Percentiles rank a stretch among this genome's conserved stretches.
Conservation (phyloP, 2,797 vertebrate species). For the Percopsis omiscomaycus region DNA sequence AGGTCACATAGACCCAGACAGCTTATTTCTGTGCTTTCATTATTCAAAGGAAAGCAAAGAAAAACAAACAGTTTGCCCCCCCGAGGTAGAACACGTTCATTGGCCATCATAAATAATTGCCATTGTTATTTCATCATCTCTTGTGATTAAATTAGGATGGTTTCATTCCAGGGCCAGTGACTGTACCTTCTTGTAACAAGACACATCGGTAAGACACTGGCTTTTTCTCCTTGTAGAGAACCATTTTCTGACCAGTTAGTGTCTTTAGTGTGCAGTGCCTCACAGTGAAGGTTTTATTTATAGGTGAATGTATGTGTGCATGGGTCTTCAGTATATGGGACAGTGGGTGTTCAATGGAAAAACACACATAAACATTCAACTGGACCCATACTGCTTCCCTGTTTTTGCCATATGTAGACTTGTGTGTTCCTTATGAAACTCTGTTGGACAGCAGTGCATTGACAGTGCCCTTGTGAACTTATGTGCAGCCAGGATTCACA, state of each 20-base stretch:
- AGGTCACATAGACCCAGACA: too few relatives aligned
- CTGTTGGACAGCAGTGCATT: conserved; percentile 25
- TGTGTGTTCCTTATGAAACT: conserved; percentile 1
- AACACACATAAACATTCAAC: conserved; percentile 11
- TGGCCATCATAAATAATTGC: neutral
- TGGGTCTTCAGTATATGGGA: neutral
- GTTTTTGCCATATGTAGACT: conserved; percentile 6
- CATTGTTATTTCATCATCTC: neutral
- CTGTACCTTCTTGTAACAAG: neutral
- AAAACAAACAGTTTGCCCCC: neutral
- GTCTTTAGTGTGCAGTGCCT: conserved; percentile 15
- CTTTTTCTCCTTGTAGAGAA: conserved; percentile 11
- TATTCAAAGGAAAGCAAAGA: neutral
- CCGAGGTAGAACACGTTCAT: neutral
- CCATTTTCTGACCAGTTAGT: conserved; percentile 22
- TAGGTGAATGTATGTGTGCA: conserved; percentile 4
- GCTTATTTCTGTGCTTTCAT: neutral
- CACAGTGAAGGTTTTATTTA: conserved; percentile 34
- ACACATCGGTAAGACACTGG: neutral
- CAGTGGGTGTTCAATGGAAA: conserved; percentile 14
- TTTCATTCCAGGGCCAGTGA: neutral
- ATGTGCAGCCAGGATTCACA: conserved; percentile 25
- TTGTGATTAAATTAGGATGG: neutral
- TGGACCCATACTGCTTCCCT: conserved; percentile 7
- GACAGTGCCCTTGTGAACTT: conserved; percentile 34